Conservation (phyloP, 2,888 invertebrate species). For the Drosophila rellima region DNA sequence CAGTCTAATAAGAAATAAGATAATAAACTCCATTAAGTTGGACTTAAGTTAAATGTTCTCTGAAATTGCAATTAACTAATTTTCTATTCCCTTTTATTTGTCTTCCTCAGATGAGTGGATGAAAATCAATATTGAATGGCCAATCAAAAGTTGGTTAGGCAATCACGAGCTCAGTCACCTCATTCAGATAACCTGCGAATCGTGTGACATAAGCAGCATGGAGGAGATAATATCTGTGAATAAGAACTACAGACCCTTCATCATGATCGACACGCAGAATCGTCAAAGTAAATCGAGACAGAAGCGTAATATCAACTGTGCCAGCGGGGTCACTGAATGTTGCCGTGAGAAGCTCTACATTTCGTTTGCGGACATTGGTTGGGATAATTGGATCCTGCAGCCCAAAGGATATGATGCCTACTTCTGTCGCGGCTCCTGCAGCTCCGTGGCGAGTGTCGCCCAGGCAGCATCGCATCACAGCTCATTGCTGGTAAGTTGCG, state of each 20-base stretch:
- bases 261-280: slow-evolving; percentile 92
- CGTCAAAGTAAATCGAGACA: slow-evolving; percentile 87
- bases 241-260: slow-evolving; percentile 90
- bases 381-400: slow-evolving; percentile 95
- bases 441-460: slow-evolving; percentile 90
- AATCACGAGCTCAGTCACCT: slow-evolving; percentile 89
- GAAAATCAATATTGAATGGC: slow-evolving; percentile 91
- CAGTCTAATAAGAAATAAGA: neutral
- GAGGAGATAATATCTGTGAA: slow-evolving; percentile 89
- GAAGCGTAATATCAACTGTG: slow-evolving; percentile 90
- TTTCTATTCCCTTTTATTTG: neutral
- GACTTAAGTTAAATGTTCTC: neutral
- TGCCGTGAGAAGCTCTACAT: slow-evolving; percentile 94
- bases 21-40: neutral
- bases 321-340: slow-evolving; percentile 90
- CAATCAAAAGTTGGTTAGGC: slow-evolving; percentile 91
- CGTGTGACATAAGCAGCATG: slow-evolving; percentile 89
- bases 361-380: slow-evolving; percentile 93
- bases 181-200: slow-evolving; percentile 92
- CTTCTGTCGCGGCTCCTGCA: slow-evolving; percentile 94
- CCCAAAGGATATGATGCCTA: slow-evolving; percentile 94
- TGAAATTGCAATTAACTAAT: neutral
- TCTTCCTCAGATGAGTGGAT: slow-evolving; percentile 90
- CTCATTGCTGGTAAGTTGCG: slow-evolving; percentile 89
- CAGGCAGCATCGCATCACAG: slow-evolving; percentile 89